These are phyloP conservation scores for Chloroceryle aenea DNA, from an alignment of 2,113 vertebrate genomes.

Conservation along the genomic window DNA sequence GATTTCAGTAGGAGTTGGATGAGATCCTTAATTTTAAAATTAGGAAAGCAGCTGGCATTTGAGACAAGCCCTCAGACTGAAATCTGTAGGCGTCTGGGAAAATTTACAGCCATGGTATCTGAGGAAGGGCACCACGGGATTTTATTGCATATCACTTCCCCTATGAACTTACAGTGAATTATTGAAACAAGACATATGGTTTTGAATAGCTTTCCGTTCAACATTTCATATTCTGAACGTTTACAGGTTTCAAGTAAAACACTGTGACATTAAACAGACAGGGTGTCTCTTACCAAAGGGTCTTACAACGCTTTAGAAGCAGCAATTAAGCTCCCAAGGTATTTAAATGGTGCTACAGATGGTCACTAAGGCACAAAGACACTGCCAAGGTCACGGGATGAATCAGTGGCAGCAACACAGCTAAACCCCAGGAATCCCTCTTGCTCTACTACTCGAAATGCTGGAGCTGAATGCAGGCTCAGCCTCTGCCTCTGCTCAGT, in stretches of 20 bases:
- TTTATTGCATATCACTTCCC: constrained; percentile 23
- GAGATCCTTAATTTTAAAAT: constrained; percentile 6
- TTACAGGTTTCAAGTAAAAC: background rate
- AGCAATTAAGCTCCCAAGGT: constrained; percentile 45
- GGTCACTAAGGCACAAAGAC: constrained; percentile 43
- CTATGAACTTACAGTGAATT: constrained; percentile 29
- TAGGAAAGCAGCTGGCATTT: constrained; percentile 6
- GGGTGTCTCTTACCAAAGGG: background rate
- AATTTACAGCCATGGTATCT: background rate
- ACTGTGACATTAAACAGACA: constrained; percentile 34
- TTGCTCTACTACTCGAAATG: background rate
- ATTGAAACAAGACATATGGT: constrained; percentile 18
- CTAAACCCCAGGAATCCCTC: background rate
- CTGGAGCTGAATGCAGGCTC: background rate
- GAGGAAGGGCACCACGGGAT: background rate
- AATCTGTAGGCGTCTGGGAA: background rate
- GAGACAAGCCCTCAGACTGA: background rate
- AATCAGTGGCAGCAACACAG: constrained; percentile 42
- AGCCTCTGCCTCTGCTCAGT: background rate
- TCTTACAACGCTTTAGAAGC: background rate
- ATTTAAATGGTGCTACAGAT: constrained; percentile 50
- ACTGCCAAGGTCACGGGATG: constrained; percentile 61
- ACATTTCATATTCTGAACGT: constrained; percentile 7
- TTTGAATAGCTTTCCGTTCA: constrained; percentile 2
- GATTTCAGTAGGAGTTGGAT: background rate